Evolutionary conservation across 2,113 vertebrate genomes (phyloP).

Genomic region (Halichoerus grypus): DNA sequence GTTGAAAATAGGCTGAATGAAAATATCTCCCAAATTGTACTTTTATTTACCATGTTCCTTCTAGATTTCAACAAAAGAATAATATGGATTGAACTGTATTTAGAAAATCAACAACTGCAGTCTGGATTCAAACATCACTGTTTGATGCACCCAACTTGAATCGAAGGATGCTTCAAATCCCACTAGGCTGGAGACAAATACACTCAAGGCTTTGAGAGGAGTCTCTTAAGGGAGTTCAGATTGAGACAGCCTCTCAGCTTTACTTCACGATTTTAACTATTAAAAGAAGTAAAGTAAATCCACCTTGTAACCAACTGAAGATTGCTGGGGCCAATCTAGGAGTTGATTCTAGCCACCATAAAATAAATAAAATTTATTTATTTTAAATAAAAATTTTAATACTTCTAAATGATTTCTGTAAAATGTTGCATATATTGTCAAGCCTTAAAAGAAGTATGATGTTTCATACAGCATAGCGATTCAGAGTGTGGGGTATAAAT

Average conservation of each 20-base stretch:
- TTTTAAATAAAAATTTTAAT: conserved; percentile 67
- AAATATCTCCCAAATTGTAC: conserved; percentile 25
- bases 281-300: neutral
- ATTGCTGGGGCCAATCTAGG: neutral
- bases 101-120: conserved; percentile 48
- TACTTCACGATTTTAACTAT: conserved; percentile 43
- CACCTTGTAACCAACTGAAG: neutral
- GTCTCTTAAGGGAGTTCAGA: conserved; percentile 58
- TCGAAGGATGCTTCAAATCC: conserved; percentile 63
- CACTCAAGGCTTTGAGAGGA: conserved; percentile 32
- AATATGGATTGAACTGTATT: conserved; percentile 58
- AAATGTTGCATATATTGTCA: conserved; percentile 6
- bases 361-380: too few relatives aligned
- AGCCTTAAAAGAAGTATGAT: conserved; percentile 31
- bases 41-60: conserved; percentile 31
- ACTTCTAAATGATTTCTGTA: conserved; percentile 4
- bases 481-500: conserved; percentile 4
- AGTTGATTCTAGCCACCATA: conserved; percentile 6
- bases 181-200: conserved; percentile 60
- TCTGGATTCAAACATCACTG: conserved; percentile 58
- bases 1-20: conserved; percentile 37
- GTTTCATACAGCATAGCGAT: neutral
- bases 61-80: conserved; percentile 22
- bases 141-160: conserved; percentile 53
- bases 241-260: conserved; percentile 34